phyloP scores from a whole-genome alignment of 2,797 vertebrate species.

The Peromyscus eremicus region DNA sequence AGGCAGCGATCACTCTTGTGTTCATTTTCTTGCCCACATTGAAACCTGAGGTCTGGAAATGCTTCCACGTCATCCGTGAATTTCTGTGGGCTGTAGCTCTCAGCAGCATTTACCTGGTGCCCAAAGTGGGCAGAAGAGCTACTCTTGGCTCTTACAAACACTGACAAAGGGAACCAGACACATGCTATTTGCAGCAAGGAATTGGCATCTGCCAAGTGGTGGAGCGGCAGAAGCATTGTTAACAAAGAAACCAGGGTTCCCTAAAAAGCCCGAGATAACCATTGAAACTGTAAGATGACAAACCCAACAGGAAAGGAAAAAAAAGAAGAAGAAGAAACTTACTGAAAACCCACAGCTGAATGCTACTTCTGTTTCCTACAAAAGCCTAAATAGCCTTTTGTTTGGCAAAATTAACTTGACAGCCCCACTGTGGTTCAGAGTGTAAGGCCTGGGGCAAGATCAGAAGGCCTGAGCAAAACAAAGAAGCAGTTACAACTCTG shows the following conservation, averaged over 20 bases:
- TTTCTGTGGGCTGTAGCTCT: constrained; percentile 45
- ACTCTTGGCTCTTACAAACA: constrained; percentile 52
- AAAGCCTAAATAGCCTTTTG: constrained; percentile 72
- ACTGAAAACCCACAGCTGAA: constrained; percentile 68
- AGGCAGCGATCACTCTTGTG: background rate
- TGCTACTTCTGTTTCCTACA: constrained; percentile 67
- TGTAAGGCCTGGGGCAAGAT: constrained; percentile 32
- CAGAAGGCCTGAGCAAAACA: constrained; percentile 55
- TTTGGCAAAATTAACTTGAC: constrained; percentile 71
- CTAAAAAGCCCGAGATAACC: constrained; percentile 61
- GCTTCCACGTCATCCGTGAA: constrained; percentile 32
- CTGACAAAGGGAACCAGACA: constrained; percentile 61
- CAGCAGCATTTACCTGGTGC: constrained; percentile 1
- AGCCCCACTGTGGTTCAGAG: constrained; percentile 49
- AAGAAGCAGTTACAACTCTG: constrained; percentile 37
- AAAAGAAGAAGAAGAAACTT: background rate
- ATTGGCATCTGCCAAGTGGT: constrained; percentile 22
- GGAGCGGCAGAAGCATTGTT: constrained; percentile 35
- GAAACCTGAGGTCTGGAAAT: constrained; percentile 8
- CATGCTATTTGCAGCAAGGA: constrained; percentile 44
- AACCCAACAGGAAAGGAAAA: constrained; percentile 42
- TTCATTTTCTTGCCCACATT: background rate
- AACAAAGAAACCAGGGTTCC: constrained; percentile 69
- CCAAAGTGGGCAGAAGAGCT: constrained; percentile 63
- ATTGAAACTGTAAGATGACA: constrained; percentile 58